Conservation (phyloP, 2,888 invertebrate species). For the Caenorhabditis sinica region DNA sequence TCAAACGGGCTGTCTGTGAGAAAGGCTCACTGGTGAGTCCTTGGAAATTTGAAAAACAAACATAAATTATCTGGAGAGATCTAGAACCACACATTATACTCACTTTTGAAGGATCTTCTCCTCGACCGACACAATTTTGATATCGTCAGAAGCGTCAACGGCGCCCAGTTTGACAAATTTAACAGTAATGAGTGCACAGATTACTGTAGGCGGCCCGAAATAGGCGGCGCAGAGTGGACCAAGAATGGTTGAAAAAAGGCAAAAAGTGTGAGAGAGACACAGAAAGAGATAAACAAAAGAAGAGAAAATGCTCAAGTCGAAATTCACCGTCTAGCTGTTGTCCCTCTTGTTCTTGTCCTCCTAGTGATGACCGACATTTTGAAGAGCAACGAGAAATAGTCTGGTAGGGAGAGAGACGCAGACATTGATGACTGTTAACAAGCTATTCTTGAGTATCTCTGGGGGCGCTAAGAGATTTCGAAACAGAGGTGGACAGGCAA, state of each 20-base stretch:
- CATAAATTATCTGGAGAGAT: background rate
- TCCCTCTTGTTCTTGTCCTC: slow-evolving; percentile 39
- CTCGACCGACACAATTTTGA: slow-evolving; percentile 77
- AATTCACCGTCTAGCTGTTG: slow-evolving; percentile 12
- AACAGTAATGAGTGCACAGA: slow-evolving; percentile 58
- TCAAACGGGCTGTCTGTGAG: too few species aligned
- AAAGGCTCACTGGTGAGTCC: too few species aligned
- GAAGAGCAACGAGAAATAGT: slow-evolving; percentile 47
- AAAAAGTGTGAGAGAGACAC: background rate
- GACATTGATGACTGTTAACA: slow-evolving; percentile 60
- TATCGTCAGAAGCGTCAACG: slow-evolving; percentile 64
- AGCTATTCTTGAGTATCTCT: slow-evolving; percentile 47
- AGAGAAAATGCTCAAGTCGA: slow-evolving; percentile 38
- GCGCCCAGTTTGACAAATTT: slow-evolving; percentile 65
- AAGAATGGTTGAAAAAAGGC: slow-evolving; percentile 44
- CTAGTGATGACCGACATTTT: slow-evolving; percentile 33
- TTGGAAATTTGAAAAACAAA: background rate
- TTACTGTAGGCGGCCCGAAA: slow-evolving; percentile 63
- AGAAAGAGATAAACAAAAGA: slow-evolving; percentile 15
- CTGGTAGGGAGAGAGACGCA: slow-evolving; percentile 23
- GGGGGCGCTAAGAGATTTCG: slow-evolving; percentile 29
- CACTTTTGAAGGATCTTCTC: slow-evolving; percentile 72
- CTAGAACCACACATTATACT: background rate
- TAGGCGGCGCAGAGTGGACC: slow-evolving; percentile 64
- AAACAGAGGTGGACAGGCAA: slow-evolving; percentile 27